Base-by-base conservation (phyloP, 2,113 vertebrate species). In the Siniperca knerii region DNA sequence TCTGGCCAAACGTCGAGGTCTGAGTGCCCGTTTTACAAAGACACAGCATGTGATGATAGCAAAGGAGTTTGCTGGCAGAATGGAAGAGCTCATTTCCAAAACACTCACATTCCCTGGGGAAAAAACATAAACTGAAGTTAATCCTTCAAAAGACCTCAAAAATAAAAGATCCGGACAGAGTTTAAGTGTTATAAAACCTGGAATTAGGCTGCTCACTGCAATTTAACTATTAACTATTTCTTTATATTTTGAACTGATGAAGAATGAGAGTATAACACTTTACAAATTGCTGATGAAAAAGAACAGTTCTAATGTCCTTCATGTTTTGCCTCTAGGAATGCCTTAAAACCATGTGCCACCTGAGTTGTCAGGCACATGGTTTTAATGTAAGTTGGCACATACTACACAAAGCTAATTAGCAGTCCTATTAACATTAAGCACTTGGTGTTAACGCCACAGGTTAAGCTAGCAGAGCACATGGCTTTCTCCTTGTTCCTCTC, bases 391-490 rank as follows among this genome's bases (percentile, higher is more conserved):
- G 65, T 11, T 86, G 91, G 77, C 90, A 92, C 61, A 62, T 61
- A 71, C 79, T 66, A 83, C 75, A 73, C 80, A 88, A 91, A 91
- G 86, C 90, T 92, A 91, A 92, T 93, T 89, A 93, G 66, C 54
- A 8, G 62, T 54, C 87, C 74, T 79, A 83, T 75, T 84, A 82
- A 60, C 87, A 78, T 73, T 90, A 90, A 92, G 86, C 70, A 64
- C 79, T 25, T 35, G 77, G 84, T 74, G 78, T 86, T 88, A 87
- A 87, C 72, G 75, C 75, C 67, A 74, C 50, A 33, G 79, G 77
- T 82, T 93, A 90, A 92, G 85, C 79, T 75, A 57, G 85, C 69
- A 33, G 74, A 70, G 61, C 85, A 88, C 86, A 71, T 81, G 88
- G 57, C 52, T 29, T 12, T 52, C 46, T 48, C 84, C 57, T 78